Evolutionary conservation across 35 echinoderm and acorn worm species (phyloP).

Genomic region (Ophiothrix spiculata): DNA sequence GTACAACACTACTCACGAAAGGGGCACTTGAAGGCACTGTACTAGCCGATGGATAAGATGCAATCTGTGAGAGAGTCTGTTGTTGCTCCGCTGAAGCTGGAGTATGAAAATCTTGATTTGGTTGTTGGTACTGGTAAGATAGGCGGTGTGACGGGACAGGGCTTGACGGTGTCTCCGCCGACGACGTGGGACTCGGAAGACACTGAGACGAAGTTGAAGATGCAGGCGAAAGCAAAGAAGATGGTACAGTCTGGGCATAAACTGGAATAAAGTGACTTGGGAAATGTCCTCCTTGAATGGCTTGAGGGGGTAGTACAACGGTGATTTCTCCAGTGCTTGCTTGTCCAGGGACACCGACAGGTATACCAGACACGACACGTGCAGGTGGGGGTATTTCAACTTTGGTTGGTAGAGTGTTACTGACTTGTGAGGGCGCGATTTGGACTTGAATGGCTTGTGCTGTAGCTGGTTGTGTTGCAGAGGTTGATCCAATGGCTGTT

Average conservation of each 20-base stretch:
- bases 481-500: conserved; percentile 29
- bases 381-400: conserved; percentile 23
- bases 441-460: conserved; percentile 24
- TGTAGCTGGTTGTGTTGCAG: not conserved
- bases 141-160: not conserved
- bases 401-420: conserved; percentile 32
- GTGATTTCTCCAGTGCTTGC: conserved; percentile 77
- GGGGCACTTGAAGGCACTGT: not conserved
- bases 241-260: conserved; percentile 76
- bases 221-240: conserved; percentile 50
- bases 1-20: not conserved
- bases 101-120: not conserved
- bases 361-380: conserved; percentile 79
- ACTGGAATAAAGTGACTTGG: conserved; percentile 99
- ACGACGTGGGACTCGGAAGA: conserved; percentile 32
- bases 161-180: conserved; percentile 18
- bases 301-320: conserved; percentile 81
- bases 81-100: not conserved
- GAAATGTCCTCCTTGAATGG: conserved; percentile 78
- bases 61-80: not conserved
- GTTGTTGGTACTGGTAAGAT: conserved; percentile 16
- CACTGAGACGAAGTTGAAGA: conserved; percentile 27
- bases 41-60: not conserved
- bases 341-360: conserved; percentile 61
- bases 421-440: conserved; percentile 21